These are phyloP conservation scores for Hydropsyche betteni DNA, from an alignment of 2,888 invertebrate species.

Conservation along the genomic window DNA sequence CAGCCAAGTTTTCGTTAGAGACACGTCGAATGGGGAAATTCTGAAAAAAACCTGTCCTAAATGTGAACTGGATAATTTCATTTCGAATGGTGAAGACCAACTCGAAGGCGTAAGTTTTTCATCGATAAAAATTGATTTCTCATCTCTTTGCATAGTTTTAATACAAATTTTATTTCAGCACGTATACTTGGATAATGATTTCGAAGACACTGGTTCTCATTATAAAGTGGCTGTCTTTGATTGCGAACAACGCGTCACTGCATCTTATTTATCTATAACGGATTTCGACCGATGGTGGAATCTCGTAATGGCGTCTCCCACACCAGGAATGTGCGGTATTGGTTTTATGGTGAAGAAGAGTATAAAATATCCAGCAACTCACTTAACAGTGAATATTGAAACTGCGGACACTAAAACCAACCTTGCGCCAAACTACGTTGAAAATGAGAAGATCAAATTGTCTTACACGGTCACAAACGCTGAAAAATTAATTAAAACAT, in stretches of 20 bases:
- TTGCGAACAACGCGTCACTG: constrained; percentile 53
- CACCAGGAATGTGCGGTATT: constrained; percentile 54
- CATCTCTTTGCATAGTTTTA: not conserved
- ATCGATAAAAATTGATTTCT: not conserved
- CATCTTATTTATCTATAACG: constrained; percentile 46
- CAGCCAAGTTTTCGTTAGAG: not conserved
- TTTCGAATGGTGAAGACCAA: not conserved
- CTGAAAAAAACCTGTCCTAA: not conserved
- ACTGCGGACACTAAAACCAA: no score
- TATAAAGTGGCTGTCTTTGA: constrained; percentile 53
- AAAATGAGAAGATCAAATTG: constrained; percentile 37
- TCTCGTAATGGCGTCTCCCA: constrained; percentile 53
- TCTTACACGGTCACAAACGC: not conserved
- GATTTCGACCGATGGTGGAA: constrained; percentile 51
- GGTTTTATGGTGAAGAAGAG: constrained; percentile 54
- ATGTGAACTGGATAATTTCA: not conserved
- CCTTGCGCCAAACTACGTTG: constrained; percentile 54
- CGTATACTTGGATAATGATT: constrained; percentile 52
- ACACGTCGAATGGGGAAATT: not conserved
- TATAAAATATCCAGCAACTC: constrained; percentile 54
- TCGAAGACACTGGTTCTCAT: constrained; percentile 54
- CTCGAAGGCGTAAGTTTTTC: not conserved
- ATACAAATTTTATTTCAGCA: constrained; percentile 46
- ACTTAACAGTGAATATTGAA: constrained; percentile 42
- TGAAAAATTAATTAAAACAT: not conserved